Percentiles rank a stretch among this genome's conserved stretches.
Evolutionary conservation across 2,113 vertebrate species (phyloP).

Genomic region (Halichoerus grypus): DNA sequence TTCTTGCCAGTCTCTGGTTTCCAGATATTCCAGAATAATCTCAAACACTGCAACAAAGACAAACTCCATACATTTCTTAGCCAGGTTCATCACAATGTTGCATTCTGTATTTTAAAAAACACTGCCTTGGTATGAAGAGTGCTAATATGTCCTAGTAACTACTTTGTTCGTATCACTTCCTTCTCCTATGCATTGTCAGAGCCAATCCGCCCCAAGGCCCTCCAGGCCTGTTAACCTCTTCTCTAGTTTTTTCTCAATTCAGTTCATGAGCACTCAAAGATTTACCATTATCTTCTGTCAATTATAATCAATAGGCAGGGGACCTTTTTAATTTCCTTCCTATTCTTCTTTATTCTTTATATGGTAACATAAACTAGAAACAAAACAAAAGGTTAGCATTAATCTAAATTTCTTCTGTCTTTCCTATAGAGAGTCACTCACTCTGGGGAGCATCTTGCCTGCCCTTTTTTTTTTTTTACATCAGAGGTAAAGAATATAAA

Average conservation of each 20-base stretch:
- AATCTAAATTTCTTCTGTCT: background rate
- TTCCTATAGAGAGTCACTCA: background rate
- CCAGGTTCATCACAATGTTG: background rate
- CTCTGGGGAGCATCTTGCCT: background rate
- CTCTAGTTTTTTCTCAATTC: background rate
- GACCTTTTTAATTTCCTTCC: background rate
- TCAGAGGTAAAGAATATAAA: background rate
- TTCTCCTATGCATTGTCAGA: background rate
- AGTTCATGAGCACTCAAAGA: background rate
- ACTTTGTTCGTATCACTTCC: background rate
- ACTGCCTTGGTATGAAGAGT: background rate
- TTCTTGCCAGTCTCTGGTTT: slow-evolving; percentile 95
- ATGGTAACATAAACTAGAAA: background rate
- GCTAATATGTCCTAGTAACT: background rate
- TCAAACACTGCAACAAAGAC: slow-evolving; percentile 94
- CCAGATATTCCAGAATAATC: slow-evolving; percentile 95
- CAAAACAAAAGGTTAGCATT: background rate
- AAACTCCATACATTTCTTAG: slow-evolving; percentile 46
- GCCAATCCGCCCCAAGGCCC: background rate
- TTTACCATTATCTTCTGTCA: background rate
- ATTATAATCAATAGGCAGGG: background rate
- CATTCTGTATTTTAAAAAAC: background rate
- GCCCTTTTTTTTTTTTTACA: background rate
- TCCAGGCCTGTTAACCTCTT: background rate
- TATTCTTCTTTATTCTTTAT: background rate